Evolutionary conservation across 2,888 invertebrate genomes (phyloP).

Genomic region (Orchestes rusci): DNA sequence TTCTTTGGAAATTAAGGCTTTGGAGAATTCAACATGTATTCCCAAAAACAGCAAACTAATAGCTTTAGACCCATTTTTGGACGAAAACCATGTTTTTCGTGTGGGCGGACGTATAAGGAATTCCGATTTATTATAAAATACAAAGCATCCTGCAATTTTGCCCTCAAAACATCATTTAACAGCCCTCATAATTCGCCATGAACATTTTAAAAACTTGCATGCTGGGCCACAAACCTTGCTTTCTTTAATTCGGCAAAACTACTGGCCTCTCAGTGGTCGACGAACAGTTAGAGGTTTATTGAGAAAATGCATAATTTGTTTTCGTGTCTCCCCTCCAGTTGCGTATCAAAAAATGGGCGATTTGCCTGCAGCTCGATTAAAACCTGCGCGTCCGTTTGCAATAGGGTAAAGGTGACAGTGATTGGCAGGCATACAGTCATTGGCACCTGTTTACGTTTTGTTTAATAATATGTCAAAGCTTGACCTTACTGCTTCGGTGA

Average conservation of each 20-base stretch:
- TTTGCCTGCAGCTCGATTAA: slow-evolving; percentile 18
- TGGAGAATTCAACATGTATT: slow-evolving; percentile 10
- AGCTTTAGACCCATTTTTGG: slow-evolving; percentile 19
- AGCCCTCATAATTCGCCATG: slow-evolving; percentile 17
- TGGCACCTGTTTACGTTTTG: too few relatives aligned
- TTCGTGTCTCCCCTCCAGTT: slow-evolving; percentile 10
- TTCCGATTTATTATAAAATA: slow-evolving; percentile 10
- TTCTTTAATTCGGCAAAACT: slow-evolving; percentile 18
- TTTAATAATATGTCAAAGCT: too few relatives aligned
- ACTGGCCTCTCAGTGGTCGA: slow-evolving; percentile 19
- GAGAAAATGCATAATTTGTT: slow-evolving; percentile 21
- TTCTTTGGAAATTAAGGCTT: slow-evolving; percentile 1
- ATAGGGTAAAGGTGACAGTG: too few relatives aligned
- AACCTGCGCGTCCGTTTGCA: slow-evolving; percentile 19
- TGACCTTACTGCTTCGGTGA: too few relatives aligned
- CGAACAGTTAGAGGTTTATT: slow-evolving; percentile 11
- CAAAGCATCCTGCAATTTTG: slow-evolving; percentile 20
- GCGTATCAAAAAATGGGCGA: slow-evolving; percentile 20
- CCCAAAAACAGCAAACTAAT: background rate
- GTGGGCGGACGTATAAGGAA: slow-evolving; percentile 23
- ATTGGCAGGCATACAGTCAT: too few relatives aligned
- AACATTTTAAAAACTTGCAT: slow-evolving; percentile 22
- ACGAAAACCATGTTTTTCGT: slow-evolving; percentile 14
- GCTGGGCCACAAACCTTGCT: slow-evolving; percentile 18
- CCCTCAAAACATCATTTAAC: slow-evolving; percentile 19